These are phyloP conservation scores for Alces alces DNA, from an alignment of 2,113 vertebrate genomes.

Conservation along the genomic window DNA sequence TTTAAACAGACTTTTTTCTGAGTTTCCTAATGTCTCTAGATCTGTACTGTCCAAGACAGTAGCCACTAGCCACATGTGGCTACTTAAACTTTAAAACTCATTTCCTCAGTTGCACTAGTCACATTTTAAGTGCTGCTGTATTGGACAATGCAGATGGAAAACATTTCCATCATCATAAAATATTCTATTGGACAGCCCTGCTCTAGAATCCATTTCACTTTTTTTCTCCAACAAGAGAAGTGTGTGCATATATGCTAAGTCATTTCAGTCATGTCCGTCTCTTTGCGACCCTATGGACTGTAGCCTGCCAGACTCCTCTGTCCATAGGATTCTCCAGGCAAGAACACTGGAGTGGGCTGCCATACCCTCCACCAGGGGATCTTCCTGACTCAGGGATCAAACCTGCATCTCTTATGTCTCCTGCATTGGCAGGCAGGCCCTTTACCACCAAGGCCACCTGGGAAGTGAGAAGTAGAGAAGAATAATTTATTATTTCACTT, in stretches of 20 bases:
- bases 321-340: background rate
- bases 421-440: background rate
- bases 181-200: background rate
- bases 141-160: background rate
- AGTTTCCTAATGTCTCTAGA: background rate
- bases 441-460: background rate
- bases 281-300: background rate
- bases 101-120: background rate
- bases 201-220: background rate
- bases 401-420: background rate
- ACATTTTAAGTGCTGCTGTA: background rate
- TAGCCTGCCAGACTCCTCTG: background rate
- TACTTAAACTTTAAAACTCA: background rate
- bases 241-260: rapidly evolving
- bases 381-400: background rate
- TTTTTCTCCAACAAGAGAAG: background rate
- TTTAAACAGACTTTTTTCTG: background rate
- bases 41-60: background rate
- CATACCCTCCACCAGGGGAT: background rate
- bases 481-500: background rate
- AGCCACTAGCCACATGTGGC: background rate
- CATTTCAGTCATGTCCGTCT: background rate
- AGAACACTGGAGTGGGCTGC: background rate
- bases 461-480: background rate
- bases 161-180: background rate